Percentiles rank a stretch among this genome's conserved stretches.
Conservation (phyloP, 2,797 vertebrate genomes). For the Mormyrops boulengeri region DNA sequence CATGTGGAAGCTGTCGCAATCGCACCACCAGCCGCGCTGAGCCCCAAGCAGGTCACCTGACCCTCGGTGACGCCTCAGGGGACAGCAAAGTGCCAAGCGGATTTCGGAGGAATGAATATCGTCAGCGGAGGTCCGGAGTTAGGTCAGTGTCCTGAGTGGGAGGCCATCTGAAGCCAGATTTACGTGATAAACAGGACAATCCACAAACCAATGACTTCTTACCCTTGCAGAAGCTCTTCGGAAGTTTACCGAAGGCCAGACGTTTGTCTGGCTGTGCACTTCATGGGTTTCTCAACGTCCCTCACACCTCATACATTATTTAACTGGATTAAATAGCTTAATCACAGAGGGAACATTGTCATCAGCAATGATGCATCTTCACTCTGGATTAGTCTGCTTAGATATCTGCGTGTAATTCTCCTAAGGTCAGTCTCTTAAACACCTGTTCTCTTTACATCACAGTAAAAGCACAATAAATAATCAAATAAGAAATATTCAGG, state of each 20-base stretch:
- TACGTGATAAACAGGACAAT: background rate
- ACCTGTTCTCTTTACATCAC: background rate
- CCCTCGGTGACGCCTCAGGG: background rate
- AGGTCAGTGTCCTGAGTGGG: background rate
- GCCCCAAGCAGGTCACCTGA: background rate
- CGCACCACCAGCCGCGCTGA: background rate
- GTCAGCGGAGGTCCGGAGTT: background rate
- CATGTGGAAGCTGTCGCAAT: background rate
- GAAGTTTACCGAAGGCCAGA: background rate
- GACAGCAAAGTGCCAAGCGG: background rate
- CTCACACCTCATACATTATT: background rate
- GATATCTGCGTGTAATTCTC: background rate
- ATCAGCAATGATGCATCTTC: background rate
- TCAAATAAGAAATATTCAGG: conserved; percentile 25
- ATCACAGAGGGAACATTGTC: background rate
- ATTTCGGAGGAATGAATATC: background rate
- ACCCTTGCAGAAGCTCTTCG: background rate
- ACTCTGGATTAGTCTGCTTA: background rate
- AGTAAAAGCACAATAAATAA: background rate
- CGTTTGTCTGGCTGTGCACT: background rate
- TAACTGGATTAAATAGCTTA: background rate
- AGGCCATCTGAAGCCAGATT: background rate
- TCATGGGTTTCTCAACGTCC: background rate
- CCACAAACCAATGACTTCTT: background rate
- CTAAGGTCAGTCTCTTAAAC: background rate